phyloP scores from a whole-genome alignment of 2,113 vertebrate species.

The Oxyura jamaicensis region DNA sequence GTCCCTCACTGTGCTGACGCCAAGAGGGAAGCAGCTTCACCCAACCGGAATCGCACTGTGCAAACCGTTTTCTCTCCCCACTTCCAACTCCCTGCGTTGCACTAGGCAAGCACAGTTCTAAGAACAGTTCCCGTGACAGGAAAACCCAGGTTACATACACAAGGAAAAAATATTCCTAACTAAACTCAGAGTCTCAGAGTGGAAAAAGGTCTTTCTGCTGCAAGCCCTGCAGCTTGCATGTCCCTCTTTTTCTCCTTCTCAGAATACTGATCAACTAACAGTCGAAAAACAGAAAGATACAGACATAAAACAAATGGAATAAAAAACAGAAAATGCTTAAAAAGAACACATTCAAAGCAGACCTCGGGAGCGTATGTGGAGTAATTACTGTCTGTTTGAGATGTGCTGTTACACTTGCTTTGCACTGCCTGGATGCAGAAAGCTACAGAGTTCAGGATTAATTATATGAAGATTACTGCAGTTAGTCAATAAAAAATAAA shows the following conservation, averaged over 20 bases:
- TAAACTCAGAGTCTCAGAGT: background rate
- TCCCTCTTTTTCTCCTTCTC: background rate
- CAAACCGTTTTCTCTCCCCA: background rate
- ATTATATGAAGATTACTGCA: background rate
- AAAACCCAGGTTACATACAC: background rate
- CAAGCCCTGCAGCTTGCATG: background rate
- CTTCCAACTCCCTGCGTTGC: background rate
- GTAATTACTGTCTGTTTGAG: background rate
- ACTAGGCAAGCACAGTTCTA: background rate
- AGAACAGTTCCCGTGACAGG: background rate
- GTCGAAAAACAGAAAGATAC: background rate
- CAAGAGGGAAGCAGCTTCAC: background rate
- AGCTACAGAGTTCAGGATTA: background rate
- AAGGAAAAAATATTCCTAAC: background rate
- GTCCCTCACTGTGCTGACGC: background rate
- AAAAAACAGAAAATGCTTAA: background rate
- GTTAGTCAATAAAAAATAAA: background rate
- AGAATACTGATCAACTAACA: background rate
- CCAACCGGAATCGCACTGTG: background rate
- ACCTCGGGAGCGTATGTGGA: background rate
- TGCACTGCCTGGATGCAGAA: background rate
- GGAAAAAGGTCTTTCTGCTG: background rate
- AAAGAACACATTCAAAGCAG: background rate
- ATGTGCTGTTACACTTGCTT: background rate
- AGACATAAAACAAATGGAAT: background rate